A percentile compares a stretch with the other conserved stretches of the same genome.
phyloP scores from a whole-genome alignment of 2,888 invertebrate species.

The Epinotia demarniana region DNA sequence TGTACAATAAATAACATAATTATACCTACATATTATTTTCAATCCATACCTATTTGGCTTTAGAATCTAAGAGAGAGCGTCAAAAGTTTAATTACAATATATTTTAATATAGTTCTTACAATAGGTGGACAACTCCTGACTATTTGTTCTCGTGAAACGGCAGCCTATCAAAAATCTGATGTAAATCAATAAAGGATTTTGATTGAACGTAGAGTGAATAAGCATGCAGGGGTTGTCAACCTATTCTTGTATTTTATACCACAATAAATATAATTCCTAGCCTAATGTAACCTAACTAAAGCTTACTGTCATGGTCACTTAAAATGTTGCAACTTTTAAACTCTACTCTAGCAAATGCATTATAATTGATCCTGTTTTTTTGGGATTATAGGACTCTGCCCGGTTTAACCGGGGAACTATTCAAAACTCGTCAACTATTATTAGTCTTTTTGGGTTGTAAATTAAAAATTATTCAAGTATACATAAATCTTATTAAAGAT shows the following conservation, averaged over 20 bases:
- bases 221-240: constrained; percentile 46
- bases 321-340: constrained; percentile 53
- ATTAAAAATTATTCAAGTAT: constrained; percentile 1
- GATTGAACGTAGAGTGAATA: constrained; percentile 36
- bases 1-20: constrained; percentile 46
- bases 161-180: background rate
- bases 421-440: background rate
- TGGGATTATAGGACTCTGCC: constrained; percentile 10
- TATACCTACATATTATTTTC: constrained; percentile 47
- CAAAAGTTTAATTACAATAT: constrained; percentile 48
- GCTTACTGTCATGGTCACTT: constrained; percentile 67
- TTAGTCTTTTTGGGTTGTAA: background rate
- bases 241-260: constrained; percentile 45
- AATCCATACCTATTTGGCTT: constrained; percentile 51
- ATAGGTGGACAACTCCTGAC: constrained; percentile 48
- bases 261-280: constrained; percentile 47
- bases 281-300: constrained; percentile 65
- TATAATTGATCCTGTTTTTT: constrained; percentile 36
- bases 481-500: background rate
- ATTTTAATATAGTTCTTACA: constrained; percentile 45
- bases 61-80: constrained; percentile 57
- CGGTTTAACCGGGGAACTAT: constrained; percentile 30
- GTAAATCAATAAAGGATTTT: constrained; percentile 12
- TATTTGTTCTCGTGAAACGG: constrained; percentile 19
- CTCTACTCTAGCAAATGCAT: constrained; percentile 49